These are phyloP conservation scores for Liodrosophila aerea DNA, from an alignment of 2,888 invertebrate genomes.

Conservation along the genomic window DNA sequence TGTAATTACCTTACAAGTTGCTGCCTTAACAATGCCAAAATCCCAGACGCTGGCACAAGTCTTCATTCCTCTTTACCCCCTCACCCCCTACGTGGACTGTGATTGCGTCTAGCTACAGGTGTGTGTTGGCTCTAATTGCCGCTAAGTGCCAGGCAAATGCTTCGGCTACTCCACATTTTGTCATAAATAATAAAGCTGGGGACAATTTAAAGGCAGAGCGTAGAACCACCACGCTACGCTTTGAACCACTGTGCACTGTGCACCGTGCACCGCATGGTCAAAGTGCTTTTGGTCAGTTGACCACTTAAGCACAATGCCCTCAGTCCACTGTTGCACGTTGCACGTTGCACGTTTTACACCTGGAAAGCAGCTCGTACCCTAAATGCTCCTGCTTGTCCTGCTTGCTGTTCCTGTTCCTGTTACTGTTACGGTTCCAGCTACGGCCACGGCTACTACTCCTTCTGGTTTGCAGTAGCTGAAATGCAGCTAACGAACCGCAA, in stretches of 20 bases:
- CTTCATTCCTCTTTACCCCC: not conserved
- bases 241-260: not conserved
- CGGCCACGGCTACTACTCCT: no score
- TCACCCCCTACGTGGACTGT: conserved; percentile 5
- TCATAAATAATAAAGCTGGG: conserved; percentile 64
- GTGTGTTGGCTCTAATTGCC: conserved; percentile 71
- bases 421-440: no score
- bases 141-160: conserved; percentile 69
- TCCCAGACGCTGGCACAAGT: conserved; percentile 51
- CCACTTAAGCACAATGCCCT: conserved; percentile 72
- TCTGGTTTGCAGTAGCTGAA: conserved; percentile 61
- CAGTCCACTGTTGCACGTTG: conserved; percentile 18
- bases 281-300: conserved; percentile 74
- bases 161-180: conserved; percentile 48
- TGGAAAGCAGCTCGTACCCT: not conserved
- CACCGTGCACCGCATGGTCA: conserved; percentile 62
- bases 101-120: conserved; percentile 66
- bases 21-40: conserved; percentile 56
- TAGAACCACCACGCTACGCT: no score
- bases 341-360: conserved; percentile 32
- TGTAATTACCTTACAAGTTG: conserved; percentile 73
- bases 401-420: no score
- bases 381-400: not conserved
- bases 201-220: conserved; percentile 36
- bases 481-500: conserved; percentile 79